These are phyloP conservation scores for Orthosia cruda DNA, from an alignment of 2,888 invertebrate genomes.

Conservation along the genomic window DNA sequence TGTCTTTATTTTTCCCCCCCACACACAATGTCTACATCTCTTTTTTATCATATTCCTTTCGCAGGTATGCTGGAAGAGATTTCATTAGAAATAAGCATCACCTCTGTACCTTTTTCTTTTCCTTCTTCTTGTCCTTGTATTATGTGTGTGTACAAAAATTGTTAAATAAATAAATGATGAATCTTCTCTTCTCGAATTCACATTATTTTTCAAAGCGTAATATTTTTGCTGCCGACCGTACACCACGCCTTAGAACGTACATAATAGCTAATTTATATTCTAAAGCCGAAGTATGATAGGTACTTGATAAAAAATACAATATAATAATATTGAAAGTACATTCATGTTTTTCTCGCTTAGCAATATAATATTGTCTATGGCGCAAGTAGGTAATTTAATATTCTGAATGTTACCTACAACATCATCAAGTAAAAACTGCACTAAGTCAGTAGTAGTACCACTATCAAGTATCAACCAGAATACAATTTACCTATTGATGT, in stretches of 20 bases:
- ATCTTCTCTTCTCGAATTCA: not conserved
- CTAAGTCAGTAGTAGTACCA: slow-evolving; percentile 8
- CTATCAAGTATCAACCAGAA: not conserved
- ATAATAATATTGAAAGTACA: slow-evolving; percentile 27
- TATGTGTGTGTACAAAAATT: too few species aligned
- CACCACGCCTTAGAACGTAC: not conserved
- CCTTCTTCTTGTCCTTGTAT: too few species aligned
- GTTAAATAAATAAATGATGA: not conserved
- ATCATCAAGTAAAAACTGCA: slow-evolving; percentile 21
- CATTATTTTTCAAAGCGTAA: not conserved
- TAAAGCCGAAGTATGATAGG: slow-evolving; percentile 8
- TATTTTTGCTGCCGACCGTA: slow-evolving; percentile 22
- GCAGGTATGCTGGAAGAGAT: too few species aligned
- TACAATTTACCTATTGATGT: slow-evolving; percentile 4
- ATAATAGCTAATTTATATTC: slow-evolving; percentile 37
- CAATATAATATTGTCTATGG: slow-evolving; percentile 14
- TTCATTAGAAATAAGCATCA: too few species aligned
- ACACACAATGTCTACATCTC: too few species aligned
- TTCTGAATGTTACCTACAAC: slow-evolving; percentile 29
- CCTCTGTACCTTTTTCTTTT: too few species aligned
- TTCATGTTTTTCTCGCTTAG: slow-evolving; percentile 7
- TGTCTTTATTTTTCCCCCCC: too few species aligned
- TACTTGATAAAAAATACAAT: slow-evolving; percentile 25
- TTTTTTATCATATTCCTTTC: too few species aligned
- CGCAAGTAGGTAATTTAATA: slow-evolving; percentile 10